phyloP scores from a whole-genome alignment of 2,797 vertebrate species.

The Buphagus erythrorhynchus region DNA sequence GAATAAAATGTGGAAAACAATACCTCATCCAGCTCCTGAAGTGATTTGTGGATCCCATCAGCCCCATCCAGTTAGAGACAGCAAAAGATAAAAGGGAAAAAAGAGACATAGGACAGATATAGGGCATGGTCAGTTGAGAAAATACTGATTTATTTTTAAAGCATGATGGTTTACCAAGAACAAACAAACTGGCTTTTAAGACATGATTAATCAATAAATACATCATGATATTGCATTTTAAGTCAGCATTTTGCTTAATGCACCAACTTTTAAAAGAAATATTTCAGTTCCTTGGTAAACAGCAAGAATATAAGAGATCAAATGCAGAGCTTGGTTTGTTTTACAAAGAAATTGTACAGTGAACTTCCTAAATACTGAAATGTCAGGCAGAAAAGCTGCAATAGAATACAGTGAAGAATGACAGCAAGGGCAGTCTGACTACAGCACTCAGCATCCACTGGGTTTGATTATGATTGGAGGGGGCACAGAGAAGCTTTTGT shows the following conservation, averaged over 20 bases:
- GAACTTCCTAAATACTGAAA: background rate
- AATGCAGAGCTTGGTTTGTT: background rate
- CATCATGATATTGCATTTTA: background rate
- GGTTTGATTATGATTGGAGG: background rate
- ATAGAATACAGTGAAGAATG: background rate
- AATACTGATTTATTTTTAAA: conserved; percentile 28
- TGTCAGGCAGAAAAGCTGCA: background rate
- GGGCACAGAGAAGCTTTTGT: background rate
- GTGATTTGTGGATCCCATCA: conserved; percentile 85
- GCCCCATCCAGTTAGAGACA: conserved; percentile 84
- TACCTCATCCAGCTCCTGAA: conserved; percentile 99
- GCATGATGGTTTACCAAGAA: conserved; percentile 54
- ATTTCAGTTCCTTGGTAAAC: conserved; percentile 44
- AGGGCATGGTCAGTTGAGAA: conserved; percentile 77
- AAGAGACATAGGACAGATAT: conserved; percentile 74
- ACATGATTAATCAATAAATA: conserved; percentile 7
- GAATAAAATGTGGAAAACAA: conserved; percentile 65
- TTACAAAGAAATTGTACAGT: background rate
- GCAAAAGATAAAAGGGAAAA: conserved; percentile 65
- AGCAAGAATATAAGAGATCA: background rate
- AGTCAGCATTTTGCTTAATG: background rate
- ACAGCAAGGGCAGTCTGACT: background rate
- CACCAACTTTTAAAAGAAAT: background rate
- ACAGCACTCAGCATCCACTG: background rate
- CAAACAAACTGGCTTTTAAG: conserved; percentile 25